phyloP scores from a whole-genome alignment of 2,113 vertebrate species.

The Mionectes macconnelli region DNA sequence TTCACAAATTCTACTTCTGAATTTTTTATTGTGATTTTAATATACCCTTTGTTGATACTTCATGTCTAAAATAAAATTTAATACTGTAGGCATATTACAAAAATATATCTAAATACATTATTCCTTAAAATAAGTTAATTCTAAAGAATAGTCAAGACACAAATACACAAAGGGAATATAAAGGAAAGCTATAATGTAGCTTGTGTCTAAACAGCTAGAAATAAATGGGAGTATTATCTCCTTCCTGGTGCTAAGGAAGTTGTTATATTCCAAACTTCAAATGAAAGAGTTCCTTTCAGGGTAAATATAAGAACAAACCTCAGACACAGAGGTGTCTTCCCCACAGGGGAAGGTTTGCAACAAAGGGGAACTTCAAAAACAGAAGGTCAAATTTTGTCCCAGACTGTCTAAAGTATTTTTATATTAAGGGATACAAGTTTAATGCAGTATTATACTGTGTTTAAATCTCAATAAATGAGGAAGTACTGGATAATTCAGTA shows the following conservation, averaged over 20 bases:
- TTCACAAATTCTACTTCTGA: conserved; percentile 46
- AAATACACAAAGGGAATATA: not conserved
- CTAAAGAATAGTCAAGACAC: not conserved
- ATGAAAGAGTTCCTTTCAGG: not conserved
- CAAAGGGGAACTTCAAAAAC: not conserved
- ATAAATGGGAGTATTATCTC: not conserved
- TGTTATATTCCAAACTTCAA: not conserved
- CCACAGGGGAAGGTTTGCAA: not conserved
- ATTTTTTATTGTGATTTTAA: conserved; percentile 42
- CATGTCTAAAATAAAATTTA: conserved; percentile 31
- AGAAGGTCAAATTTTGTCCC: not conserved
- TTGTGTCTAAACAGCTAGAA: not conserved
- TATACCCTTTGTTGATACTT: conserved; percentile 2
- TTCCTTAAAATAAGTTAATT: conserved; percentile 7
- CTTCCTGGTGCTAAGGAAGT: not conserved
- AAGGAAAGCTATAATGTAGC: not conserved
- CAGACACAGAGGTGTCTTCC: not conserved
- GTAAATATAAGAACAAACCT: not conserved
- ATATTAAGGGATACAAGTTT: too few relatives aligned
- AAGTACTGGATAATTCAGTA: not conserved
- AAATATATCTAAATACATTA: not conserved
- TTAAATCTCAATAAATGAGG: not conserved
- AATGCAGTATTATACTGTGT: not conserved
- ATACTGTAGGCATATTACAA: not conserved
- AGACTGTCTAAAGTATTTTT: not conserved